phyloP scores from a whole-genome alignment of 1,140 invertebrate species.

The Latrodectus geometricus region DNA sequence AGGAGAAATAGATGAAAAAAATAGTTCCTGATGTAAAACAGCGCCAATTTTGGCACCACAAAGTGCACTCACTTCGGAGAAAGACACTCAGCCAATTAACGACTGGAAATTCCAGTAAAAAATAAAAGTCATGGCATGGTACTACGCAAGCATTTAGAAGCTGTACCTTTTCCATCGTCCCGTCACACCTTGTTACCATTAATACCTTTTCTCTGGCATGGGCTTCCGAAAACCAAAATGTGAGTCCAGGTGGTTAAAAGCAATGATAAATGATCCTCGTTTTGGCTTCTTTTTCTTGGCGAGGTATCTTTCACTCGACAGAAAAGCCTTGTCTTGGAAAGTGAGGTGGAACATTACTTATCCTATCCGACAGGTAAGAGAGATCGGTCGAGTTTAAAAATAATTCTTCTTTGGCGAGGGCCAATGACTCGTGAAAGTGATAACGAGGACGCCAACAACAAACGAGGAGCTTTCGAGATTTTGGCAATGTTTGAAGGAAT shows the following conservation, averaged over 20 bases:
- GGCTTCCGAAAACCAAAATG: slow-evolving; percentile 11
- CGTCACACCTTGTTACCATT: slow-evolving; percentile 56
- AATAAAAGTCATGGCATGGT: neutral
- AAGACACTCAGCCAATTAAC: slow-evolving; percentile 24
- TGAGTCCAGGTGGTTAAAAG: slow-evolving; percentile 53
- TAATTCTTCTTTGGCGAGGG: slow-evolving; percentile 51
- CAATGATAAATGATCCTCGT: slow-evolving; percentile 40
- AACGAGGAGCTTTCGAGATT: neutral
- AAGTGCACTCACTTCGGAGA: too few relatives aligned
- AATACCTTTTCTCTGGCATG: slow-evolving; percentile 17
- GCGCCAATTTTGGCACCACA: too few relatives aligned
- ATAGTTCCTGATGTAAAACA: too few relatives aligned
- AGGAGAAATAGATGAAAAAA: too few relatives aligned
- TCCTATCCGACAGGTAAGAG: slow-evolving; percentile 46
- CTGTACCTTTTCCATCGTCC: neutral
- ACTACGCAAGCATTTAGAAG: too few relatives aligned
- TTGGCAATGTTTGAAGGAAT: neutral
- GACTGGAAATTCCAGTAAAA: neutral
- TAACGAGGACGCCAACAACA: slow-evolving; percentile 41
- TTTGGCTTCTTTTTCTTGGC: slow-evolving; percentile 1
- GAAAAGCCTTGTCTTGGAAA: slow-evolving; percentile 19
- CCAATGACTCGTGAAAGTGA: slow-evolving; percentile 57
- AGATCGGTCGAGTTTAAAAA: slow-evolving; percentile 46
- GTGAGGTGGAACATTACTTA: slow-evolving; percentile 55
- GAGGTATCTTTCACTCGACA: slow-evolving; percentile 42